Conservation (phyloP, 1,140 invertebrate genomes). For the Pseudomyrmex dendroicus region DNA sequence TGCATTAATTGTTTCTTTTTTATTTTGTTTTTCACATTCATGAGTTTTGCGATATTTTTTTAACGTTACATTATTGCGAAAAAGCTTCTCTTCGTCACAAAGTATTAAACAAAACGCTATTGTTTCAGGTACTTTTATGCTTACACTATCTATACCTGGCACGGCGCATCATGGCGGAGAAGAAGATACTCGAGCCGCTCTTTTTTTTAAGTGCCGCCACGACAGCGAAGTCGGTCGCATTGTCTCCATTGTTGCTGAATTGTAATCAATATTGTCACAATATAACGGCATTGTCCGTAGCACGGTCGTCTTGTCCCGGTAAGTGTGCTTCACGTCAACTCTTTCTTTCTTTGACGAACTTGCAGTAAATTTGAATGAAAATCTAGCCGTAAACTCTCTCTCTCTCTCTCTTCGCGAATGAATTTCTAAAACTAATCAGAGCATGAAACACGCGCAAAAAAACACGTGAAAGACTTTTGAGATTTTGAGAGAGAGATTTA, state of each 20-base stretch:
- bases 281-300: slow-evolving; percentile 83
- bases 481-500: no score
- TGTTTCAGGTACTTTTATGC: slow-evolving; percentile 12
- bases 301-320: slow-evolving; percentile 77
- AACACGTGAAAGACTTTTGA: no score
- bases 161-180: slow-evolving; percentile 33
- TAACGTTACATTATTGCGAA: not conserved
- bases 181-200: slow-evolving; percentile 65
- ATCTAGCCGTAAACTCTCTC: not conserved
- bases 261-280: slow-evolving; percentile 86
- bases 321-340: slow-evolving; percentile 71
- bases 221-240: slow-evolving; percentile 80
- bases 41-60: no score
- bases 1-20: not conserved
- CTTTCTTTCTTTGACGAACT: slow-evolving; percentile 52
- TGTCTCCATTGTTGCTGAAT: slow-evolving; percentile 84
- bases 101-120: not conserved
- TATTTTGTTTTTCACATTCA: no score
- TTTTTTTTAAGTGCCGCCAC: slow-evolving; percentile 77
- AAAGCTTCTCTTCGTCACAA: slow-evolving; percentile 9
- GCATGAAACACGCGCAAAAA: no score
- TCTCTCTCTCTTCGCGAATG: not conserved
- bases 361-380: not conserved
- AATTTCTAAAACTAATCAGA: not conserved
- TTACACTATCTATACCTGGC: not conserved